Evolutionary conservation across 2,888 invertebrate genomes (phyloP), one percentile per base, ranked within the genome.

Genomic region (Hirtodrosophila histrioides): DNA sequence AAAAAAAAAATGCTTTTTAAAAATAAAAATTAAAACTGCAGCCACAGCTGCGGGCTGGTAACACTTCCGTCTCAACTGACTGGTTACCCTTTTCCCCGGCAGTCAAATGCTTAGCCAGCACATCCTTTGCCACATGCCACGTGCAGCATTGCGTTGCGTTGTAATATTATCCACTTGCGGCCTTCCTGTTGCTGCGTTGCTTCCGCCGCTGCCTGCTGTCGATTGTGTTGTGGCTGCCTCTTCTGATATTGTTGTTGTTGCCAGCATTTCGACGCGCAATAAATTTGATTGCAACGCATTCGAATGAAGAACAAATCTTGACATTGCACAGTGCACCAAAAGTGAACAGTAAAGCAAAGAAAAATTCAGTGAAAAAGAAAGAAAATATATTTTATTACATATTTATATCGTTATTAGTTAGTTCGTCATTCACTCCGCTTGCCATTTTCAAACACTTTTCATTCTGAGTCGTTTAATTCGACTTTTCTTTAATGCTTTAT

Each of bases 151-250:
- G 27, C 45, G 40, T 45, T 45, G 46, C 35, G 39, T 67, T 81
- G 78, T 81, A 82, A 78, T 78, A 79, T 82, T 78, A 82, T 78
- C 72, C 78, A 79, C 76, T 82, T 79, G 66, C 62, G 64, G 71
- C 75, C 71, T 82, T 78, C 82, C 82, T 78, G 78, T 82, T 78
- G 78, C 82, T 77, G 78, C 67, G 49, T 54, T 64, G 50, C 77
- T 78, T 66, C 72, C 49, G 62, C 72, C 49, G 62, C 61, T 48
- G 49, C 29, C 31, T 54, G 36, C 44, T 66, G 66, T 57, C 74
- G 61, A 77, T 81, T 64, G 63, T 39, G 40, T 40, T 58, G 31
- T 43, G 35, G 53, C 49, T 45, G 57, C 23, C 23, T 43, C n/a
- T n/a, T 35, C 35, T 27, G 29, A 49, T 53, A 37, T 23, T 44